Evolutionary conservation across 2,797 vertebrate genomes (phyloP), one percentile per base, ranked within the genome.

Genomic region (Sebastes taczanowskii): DNA sequence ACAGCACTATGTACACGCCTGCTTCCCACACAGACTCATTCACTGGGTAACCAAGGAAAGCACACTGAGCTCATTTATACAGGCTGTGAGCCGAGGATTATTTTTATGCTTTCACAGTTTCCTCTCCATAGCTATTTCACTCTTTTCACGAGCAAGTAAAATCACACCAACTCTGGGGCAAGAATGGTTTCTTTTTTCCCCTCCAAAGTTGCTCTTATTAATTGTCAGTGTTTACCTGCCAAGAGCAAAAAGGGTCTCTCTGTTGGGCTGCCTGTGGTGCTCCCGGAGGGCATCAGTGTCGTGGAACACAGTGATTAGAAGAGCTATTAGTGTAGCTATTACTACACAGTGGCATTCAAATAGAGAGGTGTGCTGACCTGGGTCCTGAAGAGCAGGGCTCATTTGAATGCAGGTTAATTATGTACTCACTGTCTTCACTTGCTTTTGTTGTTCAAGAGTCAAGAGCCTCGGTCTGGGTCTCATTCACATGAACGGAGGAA

Each of bases 321-420:
- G 42, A 83, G 83, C 82, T 82, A 65, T 91, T 89, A 86, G 80
- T 81, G 82, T 64, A 74, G 82, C 77, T 68, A 65, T 87, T 85
- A 66, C 66, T 61, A 71, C 88, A 88, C 73, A 59, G 69, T 83
- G 81, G 87, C 77, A 73, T 91, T 87, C 68, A 84, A 79, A 80
- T 53, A 35, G 77, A 73, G 86, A 72, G 63, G 58, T 84, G 70
- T 82, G 82, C 70, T 69, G 84, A 84, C 83, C 65, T 60, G 70
- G 76, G 75, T 67, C 65, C 83, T 7, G 65, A 68, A n/a, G 65
- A 81, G 73, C 73, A 56, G 32, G 9, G 49, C 62, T 65, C 14
- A 23, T 49, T 60, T 58, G 52, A 75, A 59, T 71, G 53, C 2
- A 42, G 76, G 72, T 81, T 67, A 71, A 77, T 85, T 77, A 60